A percentile compares a stretch with the other conserved stretches of the same genome.
Conservation (phyloP, 1,140 invertebrate species). For the Drosophila orosa region DNA sequence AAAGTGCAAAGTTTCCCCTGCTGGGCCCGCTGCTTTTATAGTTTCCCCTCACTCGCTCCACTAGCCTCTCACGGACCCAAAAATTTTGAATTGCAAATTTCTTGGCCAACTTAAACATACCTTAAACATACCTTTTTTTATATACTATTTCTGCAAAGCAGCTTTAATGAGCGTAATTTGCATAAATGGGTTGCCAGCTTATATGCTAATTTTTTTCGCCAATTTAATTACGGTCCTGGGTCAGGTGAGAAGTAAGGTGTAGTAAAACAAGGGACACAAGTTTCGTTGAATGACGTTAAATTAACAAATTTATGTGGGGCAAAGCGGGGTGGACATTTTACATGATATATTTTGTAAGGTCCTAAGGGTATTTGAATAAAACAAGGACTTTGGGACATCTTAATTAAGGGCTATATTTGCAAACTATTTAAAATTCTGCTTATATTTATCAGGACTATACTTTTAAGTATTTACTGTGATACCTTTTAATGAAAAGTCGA, state of each 20-base stretch:
- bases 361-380: constrained; percentile 3
- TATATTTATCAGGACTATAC: not conserved
- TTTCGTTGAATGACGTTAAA: constrained; percentile 12
- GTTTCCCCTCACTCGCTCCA: constrained; percentile 14
- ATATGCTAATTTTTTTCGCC: constrained; percentile 33
- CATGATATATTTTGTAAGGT: not conserved
- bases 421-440: not conserved
- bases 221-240: constrained; percentile 45
- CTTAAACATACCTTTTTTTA: constrained; percentile 29
- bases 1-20: constrained; percentile 73
- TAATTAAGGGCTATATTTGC: not conserved
- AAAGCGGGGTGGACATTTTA: not conserved
- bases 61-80: not conserved
- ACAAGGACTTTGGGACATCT: not conserved
- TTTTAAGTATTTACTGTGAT: not conserved
- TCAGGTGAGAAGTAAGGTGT: constrained; percentile 11
- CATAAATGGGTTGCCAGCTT: constrained; percentile 40
- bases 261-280: not conserved
- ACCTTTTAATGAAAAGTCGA: too few species aligned
- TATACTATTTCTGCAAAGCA: constrained; percentile 13
- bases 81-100: constrained; percentile 74
- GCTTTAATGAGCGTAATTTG: constrained; percentile 42
- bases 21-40: constrained; percentile 27
- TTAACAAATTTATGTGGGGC: constrained; percentile 11
- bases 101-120: constrained; percentile 37